A percentile compares a stretch with the other conserved stretches of the same genome.
phyloP scores from a whole-genome alignment of 2,888 invertebrate species.

The Tupiocoris notatus region DNA sequence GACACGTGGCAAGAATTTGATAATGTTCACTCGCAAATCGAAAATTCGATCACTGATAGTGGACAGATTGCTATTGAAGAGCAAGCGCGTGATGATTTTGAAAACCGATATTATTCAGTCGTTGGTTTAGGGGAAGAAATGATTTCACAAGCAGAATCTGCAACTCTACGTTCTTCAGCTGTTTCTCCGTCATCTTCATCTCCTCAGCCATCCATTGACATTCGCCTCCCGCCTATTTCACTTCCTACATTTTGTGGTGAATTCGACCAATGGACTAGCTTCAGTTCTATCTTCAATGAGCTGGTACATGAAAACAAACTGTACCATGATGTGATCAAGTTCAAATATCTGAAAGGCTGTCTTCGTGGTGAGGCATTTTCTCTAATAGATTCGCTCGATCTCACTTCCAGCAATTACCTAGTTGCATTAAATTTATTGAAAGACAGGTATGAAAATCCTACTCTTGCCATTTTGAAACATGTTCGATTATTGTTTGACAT shows the following conservation, averaged over 20 bases:
- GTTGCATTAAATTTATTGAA: conserved; percentile 2
- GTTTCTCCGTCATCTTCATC: background rate
- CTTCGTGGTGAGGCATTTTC: background rate
- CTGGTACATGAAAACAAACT: background rate
- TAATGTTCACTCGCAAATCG: too few relatives aligned
- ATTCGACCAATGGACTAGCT: conserved; percentile 1
- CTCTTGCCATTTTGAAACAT: background rate
- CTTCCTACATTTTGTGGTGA: background rate
- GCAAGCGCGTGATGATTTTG: too few relatives aligned
- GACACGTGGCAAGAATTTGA: too few relatives aligned
- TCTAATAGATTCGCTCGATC: background rate
- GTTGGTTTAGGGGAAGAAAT: background rate
- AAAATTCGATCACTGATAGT: too few relatives aligned
- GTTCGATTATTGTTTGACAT: conserved; percentile 4
- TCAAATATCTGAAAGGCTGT: background rate
- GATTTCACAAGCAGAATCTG: background rate
- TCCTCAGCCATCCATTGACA: background rate
- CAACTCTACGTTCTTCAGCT: background rate
- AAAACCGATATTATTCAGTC: background rate
- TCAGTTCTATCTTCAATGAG: background rate
- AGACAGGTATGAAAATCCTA: conserved; percentile 11
- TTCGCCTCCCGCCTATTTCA: background rate
- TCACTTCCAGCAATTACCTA: background rate
- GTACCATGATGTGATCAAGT: background rate
- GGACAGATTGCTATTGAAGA: too few relatives aligned